Percentiles rank a stretch among this genome's conserved stretches.
Conservation (phyloP, 2,888 invertebrate species). For the Sipha maydis region DNA sequence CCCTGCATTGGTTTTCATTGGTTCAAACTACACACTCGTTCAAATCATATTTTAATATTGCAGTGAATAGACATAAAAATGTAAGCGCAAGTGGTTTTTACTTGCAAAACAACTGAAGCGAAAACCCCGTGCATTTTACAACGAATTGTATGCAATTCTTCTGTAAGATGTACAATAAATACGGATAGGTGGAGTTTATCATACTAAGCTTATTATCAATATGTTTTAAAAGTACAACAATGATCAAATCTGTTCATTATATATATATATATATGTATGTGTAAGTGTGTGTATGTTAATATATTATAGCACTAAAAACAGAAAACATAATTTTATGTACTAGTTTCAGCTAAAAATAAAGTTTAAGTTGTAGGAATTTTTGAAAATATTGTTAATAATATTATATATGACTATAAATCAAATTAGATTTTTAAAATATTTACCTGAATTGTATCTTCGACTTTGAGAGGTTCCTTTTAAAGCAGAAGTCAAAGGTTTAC, state of each 20-base stretch:
- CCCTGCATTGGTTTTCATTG: constrained; percentile 22
- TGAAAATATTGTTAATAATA: not conserved
- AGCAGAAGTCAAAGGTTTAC: constrained; percentile 16
- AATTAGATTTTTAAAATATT: not conserved
- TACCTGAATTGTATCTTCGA: constrained; percentile 47
- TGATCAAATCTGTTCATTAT: too few species aligned
- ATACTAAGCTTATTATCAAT: not conserved
- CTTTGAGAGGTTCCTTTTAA: constrained; percentile 42
- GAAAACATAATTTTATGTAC: not conserved
- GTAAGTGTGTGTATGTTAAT: too few species aligned
- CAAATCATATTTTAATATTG: not conserved
- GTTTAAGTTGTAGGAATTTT: not conserved
- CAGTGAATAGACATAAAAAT: not conserved
- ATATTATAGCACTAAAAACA: not conserved
- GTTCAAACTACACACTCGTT: constrained; percentile 33
- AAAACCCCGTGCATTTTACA: not conserved
- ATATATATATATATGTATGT: too few species aligned
- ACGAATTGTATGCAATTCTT: not conserved
- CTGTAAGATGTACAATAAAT: not conserved
- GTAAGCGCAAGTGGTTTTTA: constrained; percentile 27
- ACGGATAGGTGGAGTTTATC: too few species aligned
- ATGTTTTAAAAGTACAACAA: not conserved
- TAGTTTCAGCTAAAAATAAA: not conserved
- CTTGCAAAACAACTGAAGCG: not conserved
- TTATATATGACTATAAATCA: not conserved